phyloP scores from a whole-genome alignment of 2,888 invertebrate species.

The Nymphalis c-album region DNA sequence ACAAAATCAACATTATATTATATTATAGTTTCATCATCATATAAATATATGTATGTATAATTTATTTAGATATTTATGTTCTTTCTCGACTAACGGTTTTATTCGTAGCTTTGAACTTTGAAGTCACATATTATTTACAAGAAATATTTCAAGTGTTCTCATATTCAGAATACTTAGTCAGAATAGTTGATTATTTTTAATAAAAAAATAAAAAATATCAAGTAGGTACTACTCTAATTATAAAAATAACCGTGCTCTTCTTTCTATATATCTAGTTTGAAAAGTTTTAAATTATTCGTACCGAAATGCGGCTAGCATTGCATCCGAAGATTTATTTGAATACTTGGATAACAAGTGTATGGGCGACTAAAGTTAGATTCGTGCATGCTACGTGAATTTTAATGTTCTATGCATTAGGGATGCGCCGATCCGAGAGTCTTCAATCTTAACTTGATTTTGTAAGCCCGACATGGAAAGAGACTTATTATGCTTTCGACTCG shows the following conservation, averaged over 20 bases:
- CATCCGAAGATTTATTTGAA: constrained; percentile 34
- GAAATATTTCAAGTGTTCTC: too few species aligned
- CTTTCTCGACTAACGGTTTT: too few species aligned
- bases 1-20: too few species aligned
- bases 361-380: constrained; percentile 29
- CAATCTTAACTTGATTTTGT: constrained; percentile 11
- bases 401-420: constrained; percentile 28
- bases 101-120: too few species aligned
- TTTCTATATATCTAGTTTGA: not conserved
- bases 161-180: too few species aligned
- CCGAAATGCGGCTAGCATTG: constrained; percentile 24
- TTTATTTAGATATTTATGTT: too few species aligned
- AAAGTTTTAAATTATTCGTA: constrained; percentile 14
- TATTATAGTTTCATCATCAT: too few species aligned
- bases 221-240: not conserved
- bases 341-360: constrained; percentile 31
- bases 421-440: constrained; percentile 23
- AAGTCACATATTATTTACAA: too few species aligned
- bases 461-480: constrained; percentile 3
- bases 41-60: too few species aligned
- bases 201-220: too few species aligned
- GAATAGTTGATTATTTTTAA: too few species aligned
- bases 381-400: constrained; percentile 36
- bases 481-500: not conserved
- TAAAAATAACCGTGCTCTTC: not conserved